Percentiles rank a stretch among this genome's conserved stretches.
These are phyloP conservation scores for Aldrovandia affinis DNA, from an alignment of 2,797 vertebrate genomes.

Conservation along the genomic window DNA sequence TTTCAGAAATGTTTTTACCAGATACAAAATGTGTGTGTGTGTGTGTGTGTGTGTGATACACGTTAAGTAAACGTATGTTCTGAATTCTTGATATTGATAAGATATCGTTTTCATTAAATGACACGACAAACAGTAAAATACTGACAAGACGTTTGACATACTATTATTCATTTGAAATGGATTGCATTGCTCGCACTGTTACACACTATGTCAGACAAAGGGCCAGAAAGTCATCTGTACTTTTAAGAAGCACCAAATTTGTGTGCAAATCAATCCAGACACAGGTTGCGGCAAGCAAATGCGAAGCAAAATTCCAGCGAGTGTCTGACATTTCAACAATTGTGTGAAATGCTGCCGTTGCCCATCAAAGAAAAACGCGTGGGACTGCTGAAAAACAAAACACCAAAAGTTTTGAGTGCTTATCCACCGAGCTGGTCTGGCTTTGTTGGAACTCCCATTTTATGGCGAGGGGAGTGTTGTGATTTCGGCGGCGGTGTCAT, in stretches of 20 bases:
- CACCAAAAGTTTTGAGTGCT: neutral
- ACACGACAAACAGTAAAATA: neutral
- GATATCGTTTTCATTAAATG: neutral
- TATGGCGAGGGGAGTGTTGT: neutral
- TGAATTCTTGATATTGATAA: neutral
- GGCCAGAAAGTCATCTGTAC: neutral
- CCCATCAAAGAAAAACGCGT: neutral
- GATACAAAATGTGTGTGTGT: neutral
- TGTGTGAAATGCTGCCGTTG: slow-evolving; percentile 9
- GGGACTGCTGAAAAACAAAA: neutral
- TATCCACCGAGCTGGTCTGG: slow-evolving; percentile 13
- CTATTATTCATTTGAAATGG: neutral
- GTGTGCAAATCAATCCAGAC: neutral
- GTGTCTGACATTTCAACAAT: neutral
- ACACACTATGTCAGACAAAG: neutral
- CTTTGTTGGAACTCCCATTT: slow-evolving; percentile 3
- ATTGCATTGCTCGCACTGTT: neutral
- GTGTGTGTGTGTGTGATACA: no score
- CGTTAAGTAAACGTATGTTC: neutral
- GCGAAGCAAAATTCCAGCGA: neutral
- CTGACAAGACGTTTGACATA: neutral
- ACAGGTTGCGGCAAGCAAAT: neutral
- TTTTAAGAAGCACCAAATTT: neutral
- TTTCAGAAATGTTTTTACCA: neutral
- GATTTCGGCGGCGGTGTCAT: slow-evolving; percentile 73